Base-by-base conservation (phyloP, 2,113 vertebrate species). In the Paedocypris sp. region DNA sequence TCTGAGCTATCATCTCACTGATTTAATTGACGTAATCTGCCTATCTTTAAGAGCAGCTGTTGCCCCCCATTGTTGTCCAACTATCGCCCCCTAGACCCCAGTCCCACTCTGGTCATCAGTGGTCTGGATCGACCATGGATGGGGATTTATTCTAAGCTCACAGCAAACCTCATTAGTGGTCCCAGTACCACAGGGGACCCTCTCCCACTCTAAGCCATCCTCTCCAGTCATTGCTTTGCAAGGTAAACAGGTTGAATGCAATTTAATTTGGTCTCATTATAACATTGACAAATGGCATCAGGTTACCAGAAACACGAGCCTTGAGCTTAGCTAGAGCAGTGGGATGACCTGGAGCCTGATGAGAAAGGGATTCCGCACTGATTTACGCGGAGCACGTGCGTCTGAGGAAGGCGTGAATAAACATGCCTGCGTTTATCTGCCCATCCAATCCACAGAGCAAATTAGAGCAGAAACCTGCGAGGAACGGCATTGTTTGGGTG, bases 231-330 rank as follows among this genome's bases (percentile, higher is more conserved):
- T 82, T 82, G 79, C 68, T 80, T 78, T 74, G 53, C 62, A 79
- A 83, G 77, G 77, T 80, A 81, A 84, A 81, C 76, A 81, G 74
- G 67, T 73, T 65, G 61, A 72, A 73, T 62, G 8, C 75, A 72
- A 75, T 80, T 81, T 78, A 80, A 83, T 79, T 80, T 75, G 76
- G 62, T 67, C 69, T 71, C 71, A 79, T 82, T 82, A 82, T 80
- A 71, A 76, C 62, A 49, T 31, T 11, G 19, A 43, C 10, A 20
- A 63, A 59, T 49, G 67, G 66, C 59, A 63, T 61, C 19, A 46
- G 32, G 59, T 25, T 12, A 29, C 31, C n/a, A 39, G 10, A 38
- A 51, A 59, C 29, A 64, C 47, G 35, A 38, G 46, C n/a, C 7
- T 46, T 18, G 75, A 72, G 78, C 77, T 65, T 46, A 16, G 10